Evolutionary conservation across 2,113 vertebrate genomes (phyloP).

Genomic region (Seriola dumerili): DNA sequence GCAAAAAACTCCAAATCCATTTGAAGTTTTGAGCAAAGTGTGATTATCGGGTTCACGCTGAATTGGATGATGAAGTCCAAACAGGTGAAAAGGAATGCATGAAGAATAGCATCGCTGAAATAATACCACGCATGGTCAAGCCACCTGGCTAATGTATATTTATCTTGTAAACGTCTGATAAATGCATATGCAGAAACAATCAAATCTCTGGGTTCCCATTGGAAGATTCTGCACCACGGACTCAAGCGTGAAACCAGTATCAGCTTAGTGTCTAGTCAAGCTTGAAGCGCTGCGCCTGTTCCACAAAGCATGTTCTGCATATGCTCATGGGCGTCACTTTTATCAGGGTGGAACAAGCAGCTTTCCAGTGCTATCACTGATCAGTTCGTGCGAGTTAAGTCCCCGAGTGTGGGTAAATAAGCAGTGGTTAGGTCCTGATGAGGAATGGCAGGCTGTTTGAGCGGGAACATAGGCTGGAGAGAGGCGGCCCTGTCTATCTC

Average conservation of each 20-base stretch:
- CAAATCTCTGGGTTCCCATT: conserved; percentile 78
- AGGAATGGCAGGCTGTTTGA: conserved; percentile 74
- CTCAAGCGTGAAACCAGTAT: conserved; percentile 86
- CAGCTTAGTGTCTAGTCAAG: conserved; percentile 85
- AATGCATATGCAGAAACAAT: conserved; percentile 86
- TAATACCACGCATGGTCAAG: conserved; percentile 80
- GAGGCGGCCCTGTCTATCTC: conserved; percentile 61
- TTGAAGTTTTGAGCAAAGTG: conserved; percentile 76
- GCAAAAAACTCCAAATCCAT: conserved; percentile 55
- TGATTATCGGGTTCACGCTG: conserved; percentile 58
- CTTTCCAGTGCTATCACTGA: conserved; percentile 75
- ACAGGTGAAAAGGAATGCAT: conserved; percentile 73
- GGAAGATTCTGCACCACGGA: conserved; percentile 71
- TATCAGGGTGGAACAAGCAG: conserved; percentile 81
- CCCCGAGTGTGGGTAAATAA: conserved; percentile 77
- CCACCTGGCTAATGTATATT: conserved; percentile 80
- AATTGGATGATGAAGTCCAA: conserved; percentile 80
- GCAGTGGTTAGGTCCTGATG: conserved; percentile 75
- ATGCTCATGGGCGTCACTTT: conserved; percentile 77
- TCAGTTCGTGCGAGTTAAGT: conserved; percentile 72
- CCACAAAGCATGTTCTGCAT: conserved; percentile 83
- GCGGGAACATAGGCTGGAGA: conserved; percentile 30
- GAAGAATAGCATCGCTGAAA: conserved; percentile 69
- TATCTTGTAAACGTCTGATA: conserved; percentile 86
- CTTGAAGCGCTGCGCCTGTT: conserved; percentile 78